These are phyloP conservation scores for Andricus curvator DNA, from an alignment of 2,888 invertebrate genomes.

Conservation along the genomic window DNA sequence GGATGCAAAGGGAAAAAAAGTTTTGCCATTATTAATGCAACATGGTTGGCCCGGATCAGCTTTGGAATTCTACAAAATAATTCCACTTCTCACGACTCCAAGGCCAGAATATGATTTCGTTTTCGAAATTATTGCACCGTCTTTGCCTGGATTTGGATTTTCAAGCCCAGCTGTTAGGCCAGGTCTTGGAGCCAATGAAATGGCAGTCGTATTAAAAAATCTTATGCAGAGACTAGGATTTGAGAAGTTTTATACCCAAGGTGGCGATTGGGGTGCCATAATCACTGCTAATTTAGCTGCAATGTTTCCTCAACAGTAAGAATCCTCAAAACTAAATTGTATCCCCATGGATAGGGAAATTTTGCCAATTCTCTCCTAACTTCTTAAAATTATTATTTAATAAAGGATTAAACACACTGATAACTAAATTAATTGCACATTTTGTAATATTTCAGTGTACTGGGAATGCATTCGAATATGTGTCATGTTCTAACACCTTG, in stretches of 20 bases:
- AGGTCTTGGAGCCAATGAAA: conserved; percentile 82
- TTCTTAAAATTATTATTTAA: not conserved
- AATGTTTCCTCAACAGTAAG: conserved; percentile 81
- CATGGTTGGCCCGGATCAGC: conserved; percentile 96
- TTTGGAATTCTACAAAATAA: conserved; percentile 89
- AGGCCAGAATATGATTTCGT: conserved; percentile 81
- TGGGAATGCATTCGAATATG: conserved; percentile 80
- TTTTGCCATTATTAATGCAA: conserved; percentile 85
- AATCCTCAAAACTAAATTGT: not conserved
- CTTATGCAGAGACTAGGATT: conserved; percentile 86
- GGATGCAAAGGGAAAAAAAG: conserved; percentile 64
- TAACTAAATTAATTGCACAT: conserved; percentile 40
- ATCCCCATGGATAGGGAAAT: no score
- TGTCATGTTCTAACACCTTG: conserved; percentile 64
- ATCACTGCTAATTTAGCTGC: conserved; percentile 83
- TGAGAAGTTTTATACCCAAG: conserved; percentile 85
- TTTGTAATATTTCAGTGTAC: conserved; percentile 72
- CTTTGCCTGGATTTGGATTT: conserved; percentile 78
- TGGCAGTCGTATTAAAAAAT: conserved; percentile 82
- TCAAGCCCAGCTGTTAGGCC: conserved; percentile 81
- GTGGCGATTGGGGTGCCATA: conserved; percentile 90
- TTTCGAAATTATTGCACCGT: conserved; percentile 82
- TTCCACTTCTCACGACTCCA: conserved; percentile 83
- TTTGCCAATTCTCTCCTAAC: conserved; percentile 18
- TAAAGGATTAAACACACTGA: not conserved